Evolutionary conservation across 2,113 vertebrate species (phyloP).

Genomic region (Phalacrocorax pelagicus): DNA sequence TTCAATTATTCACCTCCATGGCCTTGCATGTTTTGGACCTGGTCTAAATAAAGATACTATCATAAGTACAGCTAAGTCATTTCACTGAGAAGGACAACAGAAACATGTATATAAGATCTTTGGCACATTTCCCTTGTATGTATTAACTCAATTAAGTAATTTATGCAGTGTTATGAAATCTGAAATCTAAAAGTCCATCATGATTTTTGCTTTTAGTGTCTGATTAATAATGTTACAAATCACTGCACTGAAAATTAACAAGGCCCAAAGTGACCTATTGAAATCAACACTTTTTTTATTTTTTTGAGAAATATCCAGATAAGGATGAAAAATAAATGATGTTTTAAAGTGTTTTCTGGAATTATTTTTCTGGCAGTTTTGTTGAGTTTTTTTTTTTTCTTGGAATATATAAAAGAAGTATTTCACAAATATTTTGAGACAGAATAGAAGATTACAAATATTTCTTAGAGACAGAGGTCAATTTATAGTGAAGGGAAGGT

Average conservation of each 20-base stretch:
- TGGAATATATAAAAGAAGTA: not conserved
- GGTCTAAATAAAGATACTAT: not conserved
- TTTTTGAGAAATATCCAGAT: not conserved
- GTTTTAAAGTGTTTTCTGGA: not conserved
- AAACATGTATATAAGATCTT: not conserved
- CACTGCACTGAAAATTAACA: not conserved
- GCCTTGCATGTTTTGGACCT: not conserved
- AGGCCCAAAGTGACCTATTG: accelerated
- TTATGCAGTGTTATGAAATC: not conserved
- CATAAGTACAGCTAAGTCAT: not conserved
- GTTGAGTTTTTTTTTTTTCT: not conserved
- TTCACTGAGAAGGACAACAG: not conserved
- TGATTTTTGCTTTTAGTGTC: not conserved
- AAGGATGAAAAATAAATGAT: not conserved
- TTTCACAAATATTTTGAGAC: not conserved
- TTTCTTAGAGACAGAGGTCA: not conserved
- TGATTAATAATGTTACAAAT: not conserved
- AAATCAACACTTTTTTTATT: not conserved
- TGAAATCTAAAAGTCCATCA: not conserved
- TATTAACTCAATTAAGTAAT: not conserved
- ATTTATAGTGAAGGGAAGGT: not conserved
- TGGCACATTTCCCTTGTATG: not conserved
- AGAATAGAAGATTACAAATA: not conserved
- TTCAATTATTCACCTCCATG: not conserved
- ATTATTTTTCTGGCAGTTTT: not conserved